Conservation (phyloP, 2,888 invertebrate genomes). For the Drosophila mimica region DNA sequence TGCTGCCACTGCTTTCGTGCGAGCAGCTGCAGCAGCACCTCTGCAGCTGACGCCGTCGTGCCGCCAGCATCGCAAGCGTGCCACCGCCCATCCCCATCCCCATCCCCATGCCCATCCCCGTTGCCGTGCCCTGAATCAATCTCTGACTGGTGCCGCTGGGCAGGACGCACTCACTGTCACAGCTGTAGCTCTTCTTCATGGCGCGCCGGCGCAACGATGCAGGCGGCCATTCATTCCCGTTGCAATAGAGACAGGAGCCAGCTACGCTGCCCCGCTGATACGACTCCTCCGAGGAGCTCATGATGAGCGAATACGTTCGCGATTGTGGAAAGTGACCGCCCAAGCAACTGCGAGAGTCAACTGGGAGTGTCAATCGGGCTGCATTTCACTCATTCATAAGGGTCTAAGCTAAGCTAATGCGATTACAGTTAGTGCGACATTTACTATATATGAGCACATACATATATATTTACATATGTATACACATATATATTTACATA, state of each 20-base stretch:
- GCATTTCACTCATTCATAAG: neutral
- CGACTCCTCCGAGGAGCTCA: constrained; percentile 85
- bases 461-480: neutral
- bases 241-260: constrained; percentile 65
- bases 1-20: constrained; percentile 67
- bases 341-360: constrained; percentile 79
- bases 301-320: constrained; percentile 85
- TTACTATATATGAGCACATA: constrained; percentile 7
- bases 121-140: constrained; percentile 32
- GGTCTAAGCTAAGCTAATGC: constrained; percentile 9
- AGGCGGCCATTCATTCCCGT: constrained; percentile 32
- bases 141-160: constrained; percentile 30
- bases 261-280: constrained; percentile 76
- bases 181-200: constrained; percentile 84
- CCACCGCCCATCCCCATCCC: constrained; percentile 66
- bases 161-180: constrained; percentile 79
- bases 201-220: constrained; percentile 58
- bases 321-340: constrained; percentile 85
- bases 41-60: constrained; percentile 58
- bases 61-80: constrained; percentile 57
- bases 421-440: constrained; percentile 37
- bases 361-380: constrained; percentile 20
- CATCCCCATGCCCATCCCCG: constrained; percentile 41
- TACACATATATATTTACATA: neutral
- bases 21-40: constrained; percentile 69